These are phyloP conservation scores for Butastur rufipennis DNA, from an alignment of 2,113 vertebrate species.

Conservation along the genomic window DNA sequence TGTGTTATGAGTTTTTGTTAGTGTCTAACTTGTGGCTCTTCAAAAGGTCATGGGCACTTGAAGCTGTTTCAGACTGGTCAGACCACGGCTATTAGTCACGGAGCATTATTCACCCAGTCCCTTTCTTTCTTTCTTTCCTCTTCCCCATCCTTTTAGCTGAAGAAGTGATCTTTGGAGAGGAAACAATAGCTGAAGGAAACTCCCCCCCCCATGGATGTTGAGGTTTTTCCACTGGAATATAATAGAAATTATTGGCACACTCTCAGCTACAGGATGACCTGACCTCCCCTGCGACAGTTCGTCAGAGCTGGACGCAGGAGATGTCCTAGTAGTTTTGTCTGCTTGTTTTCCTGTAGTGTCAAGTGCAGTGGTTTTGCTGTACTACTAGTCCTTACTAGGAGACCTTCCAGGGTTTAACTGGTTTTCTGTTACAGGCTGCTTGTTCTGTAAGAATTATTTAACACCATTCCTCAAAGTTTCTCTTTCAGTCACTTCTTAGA, in stretches of 20 bases:
- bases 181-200: slow-evolving; percentile 54
- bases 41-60: slow-evolving; percentile 33
- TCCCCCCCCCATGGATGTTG: neutral
- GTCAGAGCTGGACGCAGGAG: neutral
- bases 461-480: neutral
- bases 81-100: slow-evolving; percentile 63
- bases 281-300: neutral
- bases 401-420: neutral
- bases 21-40: slow-evolving; percentile 24
- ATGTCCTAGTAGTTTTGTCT: neutral
- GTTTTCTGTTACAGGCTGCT: neutral
- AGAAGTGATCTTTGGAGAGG: slow-evolving; percentile 48
- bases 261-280: neutral
- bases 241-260: neutral
- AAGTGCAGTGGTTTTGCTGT: neutral
- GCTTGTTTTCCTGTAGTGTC: neutral
- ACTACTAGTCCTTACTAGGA: neutral
- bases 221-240: slow-evolving; percentile 34
- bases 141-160: slow-evolving; percentile 32
- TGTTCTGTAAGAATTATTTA: neutral
- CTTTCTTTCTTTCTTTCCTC: slow-evolving; percentile 30
- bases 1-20: slow-evolving; percentile 12
- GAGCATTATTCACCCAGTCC: slow-evolving; percentile 47
- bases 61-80: slow-evolving; percentile 43
- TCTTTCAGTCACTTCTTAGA: neutral